Base-by-base conservation (phyloP, 2,888 invertebrate genomes). In the Stictocephala bisonia region DNA sequence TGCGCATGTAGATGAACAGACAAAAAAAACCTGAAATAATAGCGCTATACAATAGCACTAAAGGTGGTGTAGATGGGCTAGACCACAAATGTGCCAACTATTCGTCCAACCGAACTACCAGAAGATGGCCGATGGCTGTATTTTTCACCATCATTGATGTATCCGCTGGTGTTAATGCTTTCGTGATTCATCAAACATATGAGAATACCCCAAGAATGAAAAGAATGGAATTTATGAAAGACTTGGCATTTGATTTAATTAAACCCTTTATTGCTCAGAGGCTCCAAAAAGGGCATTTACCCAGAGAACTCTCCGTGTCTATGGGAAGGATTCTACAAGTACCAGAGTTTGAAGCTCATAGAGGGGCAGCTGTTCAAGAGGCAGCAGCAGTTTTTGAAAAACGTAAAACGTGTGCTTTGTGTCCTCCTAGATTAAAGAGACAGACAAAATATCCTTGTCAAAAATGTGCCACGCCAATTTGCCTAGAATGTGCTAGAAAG, bases 41-140 rank as follows among this genome's bases (percentile, higher is more conserved):
- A 4, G 48, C 4, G 0, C 69, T 60, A 2, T 75, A 76, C 51
- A 76, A 76, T 20, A 26, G 27, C 31, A 76, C 69, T 13, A 75
- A 74, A 64, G 68, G 69, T 15, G 72, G 74, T 24, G 73, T 75
- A n/a, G n/a, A n/a, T 50, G 20, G 40, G 31, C 48, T 76, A 27
- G 72, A 76, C 20, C 20, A 51, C 18, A 76, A 76, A 29, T 60
- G 58, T 31, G 53, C 71, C 48, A 68, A 68, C 18, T 74, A 75
- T 41, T 50, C 27, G 11, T 53, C 74, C 11, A 71, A 40, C 70
- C 35, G 72, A 22, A 26, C 74, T 15, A 71, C 74, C 20, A 51
- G 35, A 22, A 51, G 73, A 56, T 75, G 75, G 73, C 75, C 75
- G 18, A 71, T 71, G 75, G 73, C 71, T 20, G 53, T 74, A n/a